Conservation (phyloP, 2,888 invertebrate genomes). For the Hemithea aestivaria region DNA sequence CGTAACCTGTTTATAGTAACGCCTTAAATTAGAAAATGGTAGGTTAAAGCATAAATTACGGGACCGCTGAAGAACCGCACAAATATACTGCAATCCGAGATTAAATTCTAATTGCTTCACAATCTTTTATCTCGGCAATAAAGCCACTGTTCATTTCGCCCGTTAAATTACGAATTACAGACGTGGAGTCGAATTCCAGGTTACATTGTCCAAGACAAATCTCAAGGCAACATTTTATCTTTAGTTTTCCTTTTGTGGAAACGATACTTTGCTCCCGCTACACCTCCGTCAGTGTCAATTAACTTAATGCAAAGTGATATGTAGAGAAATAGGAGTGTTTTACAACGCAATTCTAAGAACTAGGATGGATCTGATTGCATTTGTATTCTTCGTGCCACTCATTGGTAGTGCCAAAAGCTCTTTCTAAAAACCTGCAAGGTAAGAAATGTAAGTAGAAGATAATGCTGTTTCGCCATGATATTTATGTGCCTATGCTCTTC, state of each 20-base stretch:
- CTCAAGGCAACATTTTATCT: slow-evolving; percentile 14
- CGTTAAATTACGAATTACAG: slow-evolving; percentile 22
- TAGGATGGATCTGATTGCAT: not conserved
- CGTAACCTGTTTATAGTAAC: slow-evolving; percentile 72
- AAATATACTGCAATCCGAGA: slow-evolving; percentile 34
- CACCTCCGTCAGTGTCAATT: slow-evolving; percentile 72
- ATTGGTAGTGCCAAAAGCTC: too few relatives aligned
- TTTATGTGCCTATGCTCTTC: too few relatives aligned
- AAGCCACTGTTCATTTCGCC: slow-evolving; percentile 3
- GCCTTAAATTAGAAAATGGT: slow-evolving; percentile 64
- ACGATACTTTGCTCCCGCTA: slow-evolving; percentile 41
- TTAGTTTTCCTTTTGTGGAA: slow-evolving; percentile 30
- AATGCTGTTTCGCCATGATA: too few relatives aligned
- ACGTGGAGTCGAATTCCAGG: slow-evolving; percentile 14
- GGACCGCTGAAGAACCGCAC: slow-evolving; percentile 35
- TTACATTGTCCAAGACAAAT: slow-evolving; percentile 14
- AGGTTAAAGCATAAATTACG: slow-evolving; percentile 42
- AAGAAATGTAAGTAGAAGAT: too few relatives aligned
- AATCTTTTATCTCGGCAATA: slow-evolving; percentile 20
- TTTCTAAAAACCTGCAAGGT: too few relatives aligned
- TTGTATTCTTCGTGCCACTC: not conserved
- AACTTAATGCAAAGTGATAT: slow-evolving; percentile 36
- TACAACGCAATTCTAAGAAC: not conserved
- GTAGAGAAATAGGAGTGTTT: slow-evolving; percentile 13
- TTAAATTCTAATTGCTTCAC: slow-evolving; percentile 41